phyloP scores from a whole-genome alignment of 1,140 invertebrate species.

The Pachyrhynchus sulphureomaculatus region DNA sequence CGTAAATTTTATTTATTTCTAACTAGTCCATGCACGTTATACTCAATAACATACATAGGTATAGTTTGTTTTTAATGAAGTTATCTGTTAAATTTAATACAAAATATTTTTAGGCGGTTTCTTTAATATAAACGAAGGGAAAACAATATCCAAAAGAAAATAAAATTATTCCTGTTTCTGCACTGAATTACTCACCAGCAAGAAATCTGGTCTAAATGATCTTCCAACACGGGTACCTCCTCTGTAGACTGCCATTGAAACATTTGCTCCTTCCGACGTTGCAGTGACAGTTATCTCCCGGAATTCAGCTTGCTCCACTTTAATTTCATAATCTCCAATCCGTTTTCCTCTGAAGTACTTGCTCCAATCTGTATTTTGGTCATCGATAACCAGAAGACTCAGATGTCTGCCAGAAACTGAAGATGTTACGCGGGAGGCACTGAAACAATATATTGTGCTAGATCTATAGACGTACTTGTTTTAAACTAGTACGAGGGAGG shows the following conservation, averaged over 20 bases:
- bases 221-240: slow-evolving; percentile 88
- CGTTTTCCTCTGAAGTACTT: slow-evolving; percentile 92
- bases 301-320: slow-evolving; percentile 96
- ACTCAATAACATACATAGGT: too few relatives aligned
- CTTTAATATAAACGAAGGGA: too few relatives aligned
- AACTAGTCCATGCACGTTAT: too few relatives aligned
- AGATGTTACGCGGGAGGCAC: slow-evolving; percentile 60
- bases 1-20: too few relatives aligned
- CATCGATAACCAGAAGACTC: slow-evolving; percentile 92
- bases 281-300: slow-evolving; percentile 68
- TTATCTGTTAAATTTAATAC: too few relatives aligned
- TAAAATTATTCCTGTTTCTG: too few relatives aligned
- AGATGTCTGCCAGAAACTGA: slow-evolving; percentile 89
- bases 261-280: slow-evolving; percentile 80
- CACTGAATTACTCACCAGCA: slow-evolving; percentile 63
- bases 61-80: too few relatives aligned
- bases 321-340: slow-evolving; percentile 90
- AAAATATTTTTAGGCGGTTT: too few relatives aligned
- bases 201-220: slow-evolving; percentile 92
- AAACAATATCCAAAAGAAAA: too few relatives aligned
- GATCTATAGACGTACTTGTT: too few relatives aligned
- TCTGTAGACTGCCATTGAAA: slow-evolving; percentile 90
- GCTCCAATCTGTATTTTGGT: slow-evolving; percentile 97
- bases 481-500: too few relatives aligned
- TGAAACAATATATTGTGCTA: too few relatives aligned